phyloP scores from a whole-genome alignment of 2,113 vertebrate species.

The Ophthalmolycus amberensis region DNA sequence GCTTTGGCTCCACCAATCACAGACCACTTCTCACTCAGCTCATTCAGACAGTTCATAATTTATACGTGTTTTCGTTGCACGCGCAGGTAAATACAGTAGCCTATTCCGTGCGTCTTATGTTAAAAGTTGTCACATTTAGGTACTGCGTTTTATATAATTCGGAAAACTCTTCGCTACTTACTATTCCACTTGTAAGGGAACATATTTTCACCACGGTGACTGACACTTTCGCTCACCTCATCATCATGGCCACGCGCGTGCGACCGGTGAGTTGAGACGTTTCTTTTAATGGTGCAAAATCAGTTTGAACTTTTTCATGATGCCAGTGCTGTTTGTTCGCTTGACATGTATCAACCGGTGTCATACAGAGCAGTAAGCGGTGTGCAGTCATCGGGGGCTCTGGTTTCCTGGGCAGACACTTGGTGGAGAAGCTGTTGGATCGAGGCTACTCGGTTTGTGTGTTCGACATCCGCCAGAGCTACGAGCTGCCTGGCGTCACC shows the following conservation, averaged over 20 bases:
- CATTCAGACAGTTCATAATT: conserved; percentile 50
- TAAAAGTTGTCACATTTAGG: background rate
- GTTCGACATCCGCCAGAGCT: conserved; percentile 91
- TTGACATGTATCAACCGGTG: background rate
- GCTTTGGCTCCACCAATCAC: conserved; percentile 67
- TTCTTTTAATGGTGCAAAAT: accelerated
- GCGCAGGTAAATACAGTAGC: background rate
- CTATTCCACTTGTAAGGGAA: background rate
- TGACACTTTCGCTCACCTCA: background rate
- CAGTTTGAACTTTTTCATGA: background rate
- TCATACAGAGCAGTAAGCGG: conserved; percentile 84
- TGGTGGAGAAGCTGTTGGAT: conserved; percentile 91
- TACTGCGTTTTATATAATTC: accelerated
- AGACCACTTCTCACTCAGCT: conserved; percentile 62
- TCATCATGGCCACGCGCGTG: conserved; percentile 81
- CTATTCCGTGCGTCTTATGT: accelerated
- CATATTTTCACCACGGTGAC: background rate
- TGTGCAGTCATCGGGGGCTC: conserved; percentile 94
- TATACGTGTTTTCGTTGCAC: no score
- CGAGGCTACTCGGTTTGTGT: conserved; percentile 90
- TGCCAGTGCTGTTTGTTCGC: background rate
- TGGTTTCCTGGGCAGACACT: conserved; percentile 92
- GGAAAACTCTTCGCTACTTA: accelerated
- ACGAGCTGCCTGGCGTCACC: conserved; percentile 83
- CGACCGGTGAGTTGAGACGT: conserved; percentile 79